phyloP scores from a whole-genome alignment of 2,797 vertebrate genomes.

The Acanthurus lineatus region DNA sequence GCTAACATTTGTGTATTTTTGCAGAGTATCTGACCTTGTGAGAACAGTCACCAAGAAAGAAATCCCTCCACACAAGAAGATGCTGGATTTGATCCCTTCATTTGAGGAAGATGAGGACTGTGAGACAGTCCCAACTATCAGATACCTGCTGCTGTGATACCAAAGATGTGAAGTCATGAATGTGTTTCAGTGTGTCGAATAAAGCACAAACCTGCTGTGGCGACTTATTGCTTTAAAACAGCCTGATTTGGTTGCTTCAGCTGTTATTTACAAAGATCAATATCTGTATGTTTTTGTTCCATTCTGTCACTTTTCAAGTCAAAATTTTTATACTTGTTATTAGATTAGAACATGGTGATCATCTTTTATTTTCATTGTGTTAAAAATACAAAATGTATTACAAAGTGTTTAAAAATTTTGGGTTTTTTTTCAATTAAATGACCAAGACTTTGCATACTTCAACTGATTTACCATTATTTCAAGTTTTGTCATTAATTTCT shows the following conservation, averaged over 20 bases:
- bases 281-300: no score
- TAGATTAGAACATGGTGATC: no score
- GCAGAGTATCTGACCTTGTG: slow-evolving; percentile 87
- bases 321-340: no score
- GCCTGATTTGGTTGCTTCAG: background rate
- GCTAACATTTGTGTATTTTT: background rate
- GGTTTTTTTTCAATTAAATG: no score
- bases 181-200: background rate
- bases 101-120: slow-evolving; percentile 85
- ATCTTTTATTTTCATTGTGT: no score
- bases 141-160: slow-evolving; percentile 76
- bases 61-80: slow-evolving; percentile 65
- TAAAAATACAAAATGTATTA: no score
- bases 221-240: background rate
- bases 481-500: background rate
- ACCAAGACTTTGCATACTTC: no score
- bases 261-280: no score
- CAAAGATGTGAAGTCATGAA: background rate
- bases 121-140: slow-evolving; percentile 74
- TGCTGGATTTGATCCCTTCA: slow-evolving; percentile 83
- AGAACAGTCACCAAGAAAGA: slow-evolving; percentile 61
- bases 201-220: background rate
- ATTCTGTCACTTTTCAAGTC: no score
- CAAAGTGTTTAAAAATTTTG: no score
- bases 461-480: no score